Base-by-base conservation (phyloP, 2,797 vertebrate species). In the Hirundo rustica region DNA sequence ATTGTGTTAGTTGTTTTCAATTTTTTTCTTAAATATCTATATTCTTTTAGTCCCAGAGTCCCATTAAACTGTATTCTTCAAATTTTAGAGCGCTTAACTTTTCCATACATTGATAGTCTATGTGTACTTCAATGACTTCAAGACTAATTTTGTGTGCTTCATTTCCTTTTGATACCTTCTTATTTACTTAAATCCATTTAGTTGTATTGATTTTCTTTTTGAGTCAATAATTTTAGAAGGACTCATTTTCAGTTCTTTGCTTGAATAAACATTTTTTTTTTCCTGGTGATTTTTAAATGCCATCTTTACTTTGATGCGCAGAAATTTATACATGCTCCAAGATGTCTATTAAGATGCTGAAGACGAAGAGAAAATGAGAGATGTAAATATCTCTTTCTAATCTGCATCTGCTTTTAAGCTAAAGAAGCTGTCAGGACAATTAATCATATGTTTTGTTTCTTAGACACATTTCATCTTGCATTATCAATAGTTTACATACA, bases 91-190 rank as follows among this genome's bases (percentile, higher is more conserved):
- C 44, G 14, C 61, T 89, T 95, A 94, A 55, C 21, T 89, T 55
- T 36, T 60, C 68, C 70, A 50, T 79, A 21, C 45, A 42, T 81
- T 92, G 91, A 86, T 88, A 84, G 29, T 73, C 75, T 77, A 22
- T 74, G 7, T 82, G 76, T 30, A 40, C 94, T 89, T 95, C 77
- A 91, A 80, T 93, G 92, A 97, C 74, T 96, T 96, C 70, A 86
- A 71, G 68, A 58, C 30, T 85, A 65, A 73, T 95, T 80, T 57
- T 91, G 26, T 82, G 15, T 83, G 75, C 48, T 80, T 18, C 61
- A 32, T 93, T 96, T 96, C 96, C 89, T 84, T 92, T 60, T 84
- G 45, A 85, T 77, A 65, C 25, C 73, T 93, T 93, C 79, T 66
- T 87, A 67, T 90, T 79, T 36, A 79, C 77, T 90, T 86, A 89